Evolutionary conservation across 1,140 invertebrate genomes (phyloP).

Genomic region (Trachelipus rathkii): DNA sequence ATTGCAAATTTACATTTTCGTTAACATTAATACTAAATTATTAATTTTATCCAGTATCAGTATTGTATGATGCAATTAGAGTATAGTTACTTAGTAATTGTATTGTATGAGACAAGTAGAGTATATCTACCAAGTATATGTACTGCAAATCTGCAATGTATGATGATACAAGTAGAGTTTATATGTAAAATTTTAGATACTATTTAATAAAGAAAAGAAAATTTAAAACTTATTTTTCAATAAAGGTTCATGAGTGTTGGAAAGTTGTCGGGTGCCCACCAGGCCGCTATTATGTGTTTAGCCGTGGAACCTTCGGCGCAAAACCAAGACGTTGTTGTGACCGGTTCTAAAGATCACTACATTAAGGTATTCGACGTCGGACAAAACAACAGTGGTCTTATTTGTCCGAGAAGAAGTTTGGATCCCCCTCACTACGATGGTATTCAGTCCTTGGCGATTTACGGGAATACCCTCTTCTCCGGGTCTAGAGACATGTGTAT

Average conservation of each 20-base stretch:
- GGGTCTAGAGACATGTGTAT: constrained; percentile 82
- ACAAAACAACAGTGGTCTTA: constrained; percentile 56
- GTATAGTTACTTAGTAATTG: too few species aligned
- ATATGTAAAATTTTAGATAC: too few species aligned
- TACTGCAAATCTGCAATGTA: too few species aligned
- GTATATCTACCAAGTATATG: too few species aligned
- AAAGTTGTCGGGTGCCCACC: constrained; percentile 75
- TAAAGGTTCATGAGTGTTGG: constrained; percentile 64
- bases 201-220: too few species aligned
- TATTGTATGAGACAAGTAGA: too few species aligned
- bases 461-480: constrained; percentile 66
- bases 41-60: too few species aligned
- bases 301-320: constrained; percentile 56
- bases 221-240: constrained; percentile 37
- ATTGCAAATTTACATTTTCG: too few species aligned
- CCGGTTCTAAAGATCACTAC: constrained; percentile 86
- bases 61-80: too few species aligned
- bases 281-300: constrained; percentile 80
- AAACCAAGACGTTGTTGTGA: constrained; percentile 58
- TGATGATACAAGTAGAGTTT: too few species aligned
- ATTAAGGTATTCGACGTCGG: constrained; percentile 65
- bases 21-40: too few species aligned
- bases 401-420: constrained; percentile 65
- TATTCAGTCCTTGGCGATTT: constrained; percentile 71
- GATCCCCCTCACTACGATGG: constrained; percentile 89